A percentile compares a stretch with the other conserved stretches of the same genome.
Conservation (phyloP, 1,140 invertebrate genomes). For the Idris sp. region DNA sequence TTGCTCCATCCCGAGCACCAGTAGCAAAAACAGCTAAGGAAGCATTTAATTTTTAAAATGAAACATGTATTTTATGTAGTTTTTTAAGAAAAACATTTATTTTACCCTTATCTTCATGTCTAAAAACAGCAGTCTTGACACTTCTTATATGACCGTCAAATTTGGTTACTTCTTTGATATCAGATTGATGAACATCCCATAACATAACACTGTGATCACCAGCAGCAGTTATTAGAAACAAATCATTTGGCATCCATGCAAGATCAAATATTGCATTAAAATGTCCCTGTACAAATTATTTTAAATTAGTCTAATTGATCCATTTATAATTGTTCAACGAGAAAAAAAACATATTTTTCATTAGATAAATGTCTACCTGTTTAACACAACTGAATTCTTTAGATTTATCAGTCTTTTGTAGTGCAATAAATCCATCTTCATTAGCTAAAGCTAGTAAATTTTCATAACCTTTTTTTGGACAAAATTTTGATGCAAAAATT, state of each 20-base stretch:
- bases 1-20: slow-evolving; percentile 89
- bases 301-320: slow-evolving; percentile 1
- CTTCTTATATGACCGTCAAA: slow-evolving; percentile 88
- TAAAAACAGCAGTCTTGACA: slow-evolving; percentile 87
- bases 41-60: too few relatives aligned
- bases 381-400: too few relatives aligned
- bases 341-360: too few relatives aligned
- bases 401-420: slow-evolving; percentile 79
- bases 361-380: too few relatives aligned
- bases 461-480: slow-evolving; percentile 78
- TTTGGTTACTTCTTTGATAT: slow-evolving; percentile 76
- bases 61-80: too few relatives aligned
- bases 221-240: slow-evolving; percentile 88
- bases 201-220: slow-evolving; percentile 89
- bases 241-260: slow-evolving; percentile 87
- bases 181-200: slow-evolving; percentile 82
- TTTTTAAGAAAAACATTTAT: neutral
- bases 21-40: slow-evolving; percentile 85
- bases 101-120: slow-evolving; percentile 81
- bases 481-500: slow-evolving; percentile 77
- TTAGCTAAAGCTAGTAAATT: slow-evolving; percentile 89
- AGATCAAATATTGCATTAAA: slow-evolving; percentile 93
- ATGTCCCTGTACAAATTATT: slow-evolving; percentile 83
- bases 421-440: slow-evolving; percentile 87
- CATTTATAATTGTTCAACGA: too few relatives aligned